Evolutionary conservation across 2,797 vertebrate species (phyloP).

Genomic region (Gambelia wislizenii): DNA sequence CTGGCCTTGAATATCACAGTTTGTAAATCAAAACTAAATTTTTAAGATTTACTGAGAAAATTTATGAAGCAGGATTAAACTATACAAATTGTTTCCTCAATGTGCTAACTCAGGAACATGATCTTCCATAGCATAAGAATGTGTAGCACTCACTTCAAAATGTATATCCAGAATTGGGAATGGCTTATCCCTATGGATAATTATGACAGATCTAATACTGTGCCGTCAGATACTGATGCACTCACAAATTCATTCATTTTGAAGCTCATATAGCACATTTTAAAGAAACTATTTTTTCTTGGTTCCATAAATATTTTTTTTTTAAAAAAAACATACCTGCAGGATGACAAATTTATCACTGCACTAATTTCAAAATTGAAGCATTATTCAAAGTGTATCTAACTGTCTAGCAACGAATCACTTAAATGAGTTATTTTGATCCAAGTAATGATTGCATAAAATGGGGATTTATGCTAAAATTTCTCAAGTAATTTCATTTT

Average conservation of each 20-base stretch:
- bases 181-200: not conserved
- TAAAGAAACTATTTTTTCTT: constrained; percentile 6
- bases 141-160: not conserved
- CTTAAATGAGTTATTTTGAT: constrained; percentile 49
- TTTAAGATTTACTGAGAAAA: constrained; percentile 6
- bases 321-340: not conserved
- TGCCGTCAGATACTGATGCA: not conserved
- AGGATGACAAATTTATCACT: not conserved
- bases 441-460: constrained; percentile 43
- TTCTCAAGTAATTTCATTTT: constrained; percentile 45
- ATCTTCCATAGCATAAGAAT: not conserved
- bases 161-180: not conserved
- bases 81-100: not conserved
- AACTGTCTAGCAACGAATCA: constrained; percentile 31
- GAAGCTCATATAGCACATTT: not conserved
- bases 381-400: constrained; percentile 34
- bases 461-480: constrained; percentile 46
- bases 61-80: constrained; percentile 20
- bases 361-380: constrained; percentile 16
- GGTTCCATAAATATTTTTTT: not conserved
- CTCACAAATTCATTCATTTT: constrained; percentile 6
- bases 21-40: constrained; percentile 13
- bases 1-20: not conserved
- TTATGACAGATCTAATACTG: not conserved
- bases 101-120: not conserved